phyloP scores from a whole-genome alignment of 2,113 vertebrate species.

The Diadophis punctatus region DNA sequence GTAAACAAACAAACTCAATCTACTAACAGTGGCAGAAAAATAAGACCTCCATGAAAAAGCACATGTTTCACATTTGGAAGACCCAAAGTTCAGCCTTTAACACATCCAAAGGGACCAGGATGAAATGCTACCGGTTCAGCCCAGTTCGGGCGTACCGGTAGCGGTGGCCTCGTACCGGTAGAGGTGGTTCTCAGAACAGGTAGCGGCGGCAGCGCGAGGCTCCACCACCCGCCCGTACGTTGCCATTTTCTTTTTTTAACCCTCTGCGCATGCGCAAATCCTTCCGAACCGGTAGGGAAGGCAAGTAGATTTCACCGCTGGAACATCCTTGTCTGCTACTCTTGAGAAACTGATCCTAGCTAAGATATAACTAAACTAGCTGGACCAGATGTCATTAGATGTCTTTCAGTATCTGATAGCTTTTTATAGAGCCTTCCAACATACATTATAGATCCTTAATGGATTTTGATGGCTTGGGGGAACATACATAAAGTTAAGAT shows the following conservation, averaged over 20 bases:
- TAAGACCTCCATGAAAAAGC: not conserved
- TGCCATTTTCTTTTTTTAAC: too few species aligned
- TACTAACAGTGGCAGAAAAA: not conserved
- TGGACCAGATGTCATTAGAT: not conserved
- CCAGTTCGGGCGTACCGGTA: too few species aligned
- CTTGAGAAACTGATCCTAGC: not conserved
- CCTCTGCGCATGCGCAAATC: too few species aligned
- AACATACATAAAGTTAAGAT: not conserved
- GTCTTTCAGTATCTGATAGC: not conserved
- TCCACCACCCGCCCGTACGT: too few species aligned
- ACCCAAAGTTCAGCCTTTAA: not conserved
- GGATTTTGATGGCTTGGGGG: not conserved
- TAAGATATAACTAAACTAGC: not conserved
- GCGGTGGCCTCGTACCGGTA: too few species aligned
- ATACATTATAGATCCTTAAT: not conserved
- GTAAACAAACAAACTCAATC: not conserved
- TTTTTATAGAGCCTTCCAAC: not conserved
- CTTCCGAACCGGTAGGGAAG: too few species aligned
- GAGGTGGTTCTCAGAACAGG: too few species aligned
- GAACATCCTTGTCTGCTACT: not conserved
- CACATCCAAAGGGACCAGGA: not conserved
- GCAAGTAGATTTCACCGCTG: too few species aligned
- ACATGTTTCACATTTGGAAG: not conserved
- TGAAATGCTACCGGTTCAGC: too few species aligned
- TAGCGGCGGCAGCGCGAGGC: too few species aligned